Evolutionary conservation across 1,140 invertebrate species (phyloP), one percentile per base, ranked within the genome.

Genomic region (Monochamus saltuarius): DNA sequence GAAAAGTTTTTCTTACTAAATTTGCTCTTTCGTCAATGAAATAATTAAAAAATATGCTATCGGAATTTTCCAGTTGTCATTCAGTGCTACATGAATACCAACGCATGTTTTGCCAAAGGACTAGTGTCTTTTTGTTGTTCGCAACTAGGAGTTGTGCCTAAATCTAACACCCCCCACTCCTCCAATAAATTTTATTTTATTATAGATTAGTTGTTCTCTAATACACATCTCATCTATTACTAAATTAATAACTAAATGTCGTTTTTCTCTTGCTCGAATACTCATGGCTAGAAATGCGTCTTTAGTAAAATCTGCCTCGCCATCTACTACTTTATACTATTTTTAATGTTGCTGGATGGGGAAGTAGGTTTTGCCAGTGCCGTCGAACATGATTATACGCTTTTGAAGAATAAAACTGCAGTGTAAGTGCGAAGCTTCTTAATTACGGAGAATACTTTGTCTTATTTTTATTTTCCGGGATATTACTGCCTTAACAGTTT

Each of bases 81-180:
- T 76, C 2, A 77, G 38, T 17, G 54, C 49, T 35, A 70, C 66
- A 75, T 64, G 53, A 74, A 74, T 39, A 75, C 71, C 39, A 77
- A 58, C n/a, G 69, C 72, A 63, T 71, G 62, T 56, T 65, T 73
- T 17, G 74, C 76, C n/a, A n/a, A n/a, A n/a, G n/a, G n/a, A n/a
- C n/a, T n/a, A n/a, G n/a, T n/a, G n/a, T n/a, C n/a, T n/a, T n/a
- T n/a, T n/a, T n/a, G n/a, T n/a, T n/a, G n/a, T 59, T 66, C 17
- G 22, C 63, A n/a, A n/a, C n/a, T n/a, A 61, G 34, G 59, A 17
- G 51, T 42, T 46, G 65, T 73, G 71, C 56, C 64, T 66, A 36
- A 63, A 34, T 19, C 17, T 11, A 42, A 2, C 45, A 11, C 54
- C 19, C 47, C 47, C 66, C 47, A 62, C 60, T 6, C 72, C 72